Evolutionary conservation across 2,888 invertebrate species (phyloP).

Genomic region (Chrysotoxum bicinctum): DNA sequence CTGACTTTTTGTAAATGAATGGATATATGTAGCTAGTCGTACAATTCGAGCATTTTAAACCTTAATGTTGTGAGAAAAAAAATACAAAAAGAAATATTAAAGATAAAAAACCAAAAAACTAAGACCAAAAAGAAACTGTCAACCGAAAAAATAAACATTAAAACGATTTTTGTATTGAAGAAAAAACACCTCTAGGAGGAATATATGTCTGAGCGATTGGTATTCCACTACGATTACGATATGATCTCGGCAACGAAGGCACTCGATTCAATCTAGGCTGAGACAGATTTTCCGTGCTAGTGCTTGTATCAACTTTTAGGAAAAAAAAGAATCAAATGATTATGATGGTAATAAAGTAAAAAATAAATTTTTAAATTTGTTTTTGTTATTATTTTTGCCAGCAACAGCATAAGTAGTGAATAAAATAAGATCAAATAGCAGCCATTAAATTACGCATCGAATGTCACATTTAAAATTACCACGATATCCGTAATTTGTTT

Average conservation of each 20-base stretch:
- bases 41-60: not conserved
- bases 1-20: no score
- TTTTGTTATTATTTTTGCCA: conserved; percentile 10
- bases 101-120: not conserved
- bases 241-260: conserved; percentile 84
- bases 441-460: conserved; percentile 51
- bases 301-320: conserved; percentile 72
- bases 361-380: not conserved
- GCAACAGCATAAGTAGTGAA: conserved; percentile 45
- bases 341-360: conserved; percentile 9
- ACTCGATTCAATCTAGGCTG: conserved; percentile 83
- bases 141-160: conserved; percentile 11
- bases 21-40: not conserved
- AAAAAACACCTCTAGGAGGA: conserved; percentile 74
- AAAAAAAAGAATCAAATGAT: conserved; percentile 22
- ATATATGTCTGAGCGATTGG: conserved; percentile 81
- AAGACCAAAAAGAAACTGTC: not conserved
- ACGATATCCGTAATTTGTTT: conserved; percentile 58
- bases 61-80: not conserved
- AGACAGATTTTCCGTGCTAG: conserved; percentile 85
- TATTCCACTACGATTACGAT: conserved; percentile 85
- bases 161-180: not conserved
- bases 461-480: conserved; percentile 63
- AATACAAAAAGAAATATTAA: not conserved
- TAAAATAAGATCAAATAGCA: conserved; percentile 45